phyloP scores from a whole-genome alignment of 2,888 invertebrate genomes.

The Nomada ruficornis region DNA sequence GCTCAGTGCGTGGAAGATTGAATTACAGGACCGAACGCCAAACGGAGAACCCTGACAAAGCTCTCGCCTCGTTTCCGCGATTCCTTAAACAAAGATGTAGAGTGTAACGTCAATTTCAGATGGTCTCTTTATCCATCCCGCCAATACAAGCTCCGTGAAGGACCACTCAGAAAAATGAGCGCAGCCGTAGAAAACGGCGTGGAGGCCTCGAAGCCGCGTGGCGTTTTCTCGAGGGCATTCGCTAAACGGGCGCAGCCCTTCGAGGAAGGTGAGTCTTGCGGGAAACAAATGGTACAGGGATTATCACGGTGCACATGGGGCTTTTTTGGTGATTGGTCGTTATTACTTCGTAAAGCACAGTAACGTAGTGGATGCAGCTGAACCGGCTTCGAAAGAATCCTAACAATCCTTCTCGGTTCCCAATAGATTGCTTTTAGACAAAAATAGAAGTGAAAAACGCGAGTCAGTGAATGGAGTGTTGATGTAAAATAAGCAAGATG shows the following conservation, averaged over 20 bases:
- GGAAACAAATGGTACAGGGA: slow-evolving; percentile 42
- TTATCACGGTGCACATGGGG: slow-evolving; percentile 48
- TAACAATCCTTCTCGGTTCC: background rate
- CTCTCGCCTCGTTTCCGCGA: background rate
- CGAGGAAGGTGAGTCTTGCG: slow-evolving; percentile 80
- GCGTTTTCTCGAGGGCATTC: slow-evolving; percentile 81
- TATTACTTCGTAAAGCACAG: slow-evolving; percentile 31
- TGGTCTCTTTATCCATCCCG: slow-evolving; percentile 59
- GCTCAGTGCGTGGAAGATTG: background rate
- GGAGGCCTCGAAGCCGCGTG: slow-evolving; percentile 78
- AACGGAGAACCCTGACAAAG: slow-evolving; percentile 6
- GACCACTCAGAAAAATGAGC: slow-evolving; percentile 75
- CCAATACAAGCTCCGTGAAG: slow-evolving; percentile 63
- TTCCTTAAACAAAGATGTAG: slow-evolving; percentile 31
- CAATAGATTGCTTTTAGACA: slow-evolving; percentile 6
- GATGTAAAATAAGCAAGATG: no score
- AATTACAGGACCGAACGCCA: background rate
- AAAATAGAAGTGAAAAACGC: background rate
- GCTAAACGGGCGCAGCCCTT: slow-evolving; percentile 81
- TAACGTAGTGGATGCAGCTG: slow-evolving; percentile 6
- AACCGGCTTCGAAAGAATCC: background rate
- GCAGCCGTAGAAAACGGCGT: slow-evolving; percentile 79
- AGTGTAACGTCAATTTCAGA: slow-evolving; percentile 71
- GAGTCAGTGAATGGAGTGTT: no score
- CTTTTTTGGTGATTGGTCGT: slow-evolving; percentile 59